These are phyloP conservation scores for Desmodus rotundus DNA, from an alignment of 2,113 vertebrate species.

Conservation along the genomic window DNA sequence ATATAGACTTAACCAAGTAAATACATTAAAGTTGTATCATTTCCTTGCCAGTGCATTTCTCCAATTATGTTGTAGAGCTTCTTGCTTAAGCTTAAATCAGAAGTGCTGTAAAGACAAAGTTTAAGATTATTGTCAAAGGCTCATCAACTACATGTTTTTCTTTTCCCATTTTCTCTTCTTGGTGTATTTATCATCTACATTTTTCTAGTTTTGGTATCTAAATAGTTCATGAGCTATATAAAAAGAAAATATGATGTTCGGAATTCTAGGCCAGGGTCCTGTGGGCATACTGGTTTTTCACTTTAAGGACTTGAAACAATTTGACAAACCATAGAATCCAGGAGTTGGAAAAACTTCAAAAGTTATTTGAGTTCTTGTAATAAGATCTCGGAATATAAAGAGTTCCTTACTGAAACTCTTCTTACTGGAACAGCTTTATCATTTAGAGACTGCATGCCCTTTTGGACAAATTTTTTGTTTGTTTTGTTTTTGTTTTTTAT, in stretches of 20 bases:
- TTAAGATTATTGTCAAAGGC: not conserved
- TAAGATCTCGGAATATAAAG: conserved; percentile 1
- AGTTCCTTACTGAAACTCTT: not conserved
- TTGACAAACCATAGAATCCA: not conserved
- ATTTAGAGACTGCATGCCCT: not conserved
- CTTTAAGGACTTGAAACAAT: not conserved
- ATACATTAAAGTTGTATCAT: not conserved
- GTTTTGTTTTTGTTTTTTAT: not conserved
- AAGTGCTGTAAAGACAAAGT: not conserved
- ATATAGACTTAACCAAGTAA: not conserved
- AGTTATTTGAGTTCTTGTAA: conserved; percentile 2
- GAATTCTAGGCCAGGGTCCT: conserved; percentile 4
- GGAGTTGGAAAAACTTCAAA: not conserved
- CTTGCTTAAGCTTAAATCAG: conserved; percentile 29
- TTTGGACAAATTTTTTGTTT: not conserved
- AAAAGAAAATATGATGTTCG: conserved; percentile 20
- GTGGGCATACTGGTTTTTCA: not conserved
- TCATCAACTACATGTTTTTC: not conserved
- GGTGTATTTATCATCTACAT: not conserved
- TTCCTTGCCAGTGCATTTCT: conserved; percentile 9
- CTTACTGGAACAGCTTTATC: not conserved
- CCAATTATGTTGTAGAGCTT: not conserved
- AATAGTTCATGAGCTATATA: not conserved
- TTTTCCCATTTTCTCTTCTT: not conserved
- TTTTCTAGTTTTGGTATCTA: conserved; percentile 12